Base-by-base conservation (phyloP, 2,888 invertebrate species). In the Acleris sparsana region DNA sequence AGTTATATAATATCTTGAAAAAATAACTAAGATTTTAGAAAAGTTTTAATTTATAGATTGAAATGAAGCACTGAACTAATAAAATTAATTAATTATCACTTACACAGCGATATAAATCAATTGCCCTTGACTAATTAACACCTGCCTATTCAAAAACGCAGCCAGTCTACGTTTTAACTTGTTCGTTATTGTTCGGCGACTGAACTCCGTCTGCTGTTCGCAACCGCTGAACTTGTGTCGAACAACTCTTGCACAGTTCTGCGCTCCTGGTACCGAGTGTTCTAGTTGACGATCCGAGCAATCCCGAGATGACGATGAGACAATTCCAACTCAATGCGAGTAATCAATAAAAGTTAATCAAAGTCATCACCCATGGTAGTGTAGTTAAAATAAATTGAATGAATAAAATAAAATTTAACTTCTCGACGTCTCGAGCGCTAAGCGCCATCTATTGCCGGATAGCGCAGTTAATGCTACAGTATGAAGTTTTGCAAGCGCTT, bases 251-350 rank as follows among this genome's bases (percentile, higher is more conserved):
- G 60, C 33, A 48, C 46, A 69, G 51, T 73, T 83, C 79, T 92
- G 86, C 55, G 70, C 65, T 70, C 92, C 89, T 90, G 72, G 91
- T 92, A 88, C 77, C 70, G 72, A 80, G 85, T 92, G 92, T 92
- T 92, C 92, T 89, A 92, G 88, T 92, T 92, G 92, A 92, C 89
- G 92, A 87, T 89, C 87, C 86, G 75, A 85, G 83, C 83, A 81
- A 82, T 83, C 85, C 78, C 80, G 75, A 84, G 84, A 87, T 84
- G 84, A 82, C 75, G 77, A 72, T 72, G 73, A 75, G 80, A 67
- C 65, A 57, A 57, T 59, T 59, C 55, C 33, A 52, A n/a, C 55
- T 48, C 33, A 22, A 57, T 67, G 51, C 25, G 18, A 25, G 55
- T 53, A 61, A 68, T 65, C 56, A 56, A 56, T 56, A 56, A 56